These are phyloP conservation scores for Athrips mouffetella DNA, from an alignment of 2,888 invertebrate genomes.

Conservation along the genomic window DNA sequence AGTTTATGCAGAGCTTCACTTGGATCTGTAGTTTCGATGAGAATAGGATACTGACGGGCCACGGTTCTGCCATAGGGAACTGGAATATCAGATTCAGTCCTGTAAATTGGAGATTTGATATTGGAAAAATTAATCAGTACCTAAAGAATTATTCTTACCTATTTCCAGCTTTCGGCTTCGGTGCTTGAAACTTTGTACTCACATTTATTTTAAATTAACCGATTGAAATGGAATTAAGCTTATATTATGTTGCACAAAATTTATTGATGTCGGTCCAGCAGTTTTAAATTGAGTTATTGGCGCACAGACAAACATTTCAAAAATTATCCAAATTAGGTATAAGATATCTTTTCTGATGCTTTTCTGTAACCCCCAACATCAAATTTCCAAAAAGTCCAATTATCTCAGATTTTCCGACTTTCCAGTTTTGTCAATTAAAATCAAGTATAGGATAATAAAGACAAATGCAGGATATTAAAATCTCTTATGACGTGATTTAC, in stretches of 20 bases:
- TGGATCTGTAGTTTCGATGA: slow-evolving; percentile 13
- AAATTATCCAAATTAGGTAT: too few relatives aligned
- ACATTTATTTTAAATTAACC: not conserved
- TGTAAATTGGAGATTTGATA: slow-evolving; percentile 31
- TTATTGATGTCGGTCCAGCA: not conserved
- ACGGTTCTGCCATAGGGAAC: slow-evolving; percentile 82
- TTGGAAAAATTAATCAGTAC: not conserved
- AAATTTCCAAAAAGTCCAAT: too few relatives aligned
- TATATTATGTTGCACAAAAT: not conserved
- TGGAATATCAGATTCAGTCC: slow-evolving; percentile 81
- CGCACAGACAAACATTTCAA: too few relatives aligned
- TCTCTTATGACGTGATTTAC: too few relatives aligned
- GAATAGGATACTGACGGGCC: slow-evolving; percentile 30
- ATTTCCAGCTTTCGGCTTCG: not conserved
- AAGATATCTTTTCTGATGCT: too few relatives aligned
- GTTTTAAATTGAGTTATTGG: not conserved
- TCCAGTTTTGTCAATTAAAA: too few relatives aligned
- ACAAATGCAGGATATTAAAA: too few relatives aligned
- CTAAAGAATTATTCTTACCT: not conserved
- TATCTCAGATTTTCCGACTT: too few relatives aligned
- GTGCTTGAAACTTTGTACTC: not conserved
- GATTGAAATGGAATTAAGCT: not conserved
- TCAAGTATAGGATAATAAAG: too few relatives aligned
- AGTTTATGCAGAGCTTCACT: slow-evolving; percentile 27
- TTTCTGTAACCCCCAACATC: too few relatives aligned